Percentiles rank a stretch among this genome's conserved stretches.
Evolutionary conservation across 2,888 invertebrate species (phyloP).

Genomic region (Acanthosoma haemorrhoidale): DNA sequence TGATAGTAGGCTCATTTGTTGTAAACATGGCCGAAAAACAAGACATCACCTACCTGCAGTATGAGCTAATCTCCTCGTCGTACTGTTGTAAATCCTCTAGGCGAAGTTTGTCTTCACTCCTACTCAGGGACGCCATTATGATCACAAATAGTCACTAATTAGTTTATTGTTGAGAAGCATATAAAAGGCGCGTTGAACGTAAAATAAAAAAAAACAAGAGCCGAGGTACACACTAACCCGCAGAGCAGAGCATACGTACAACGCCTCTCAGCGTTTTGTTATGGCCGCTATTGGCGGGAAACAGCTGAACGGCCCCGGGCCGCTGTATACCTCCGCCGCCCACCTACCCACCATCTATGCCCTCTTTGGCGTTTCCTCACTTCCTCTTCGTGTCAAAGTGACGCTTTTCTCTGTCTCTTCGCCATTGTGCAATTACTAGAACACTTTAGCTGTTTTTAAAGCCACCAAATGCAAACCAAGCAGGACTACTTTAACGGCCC

Average conservation of each 20-base stretch:
- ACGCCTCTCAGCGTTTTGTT: slow-evolving; percentile 54
- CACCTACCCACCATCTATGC: background rate
- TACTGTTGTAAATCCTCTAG: slow-evolving; percentile 42
- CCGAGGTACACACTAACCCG: slow-evolving; percentile 31
- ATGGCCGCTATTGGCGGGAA: slow-evolving; percentile 64
- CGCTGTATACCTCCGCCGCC: slow-evolving; percentile 20
- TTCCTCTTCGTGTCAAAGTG: too few relatives aligned
- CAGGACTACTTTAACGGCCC: too few relatives aligned
- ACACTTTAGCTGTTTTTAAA: too few relatives aligned
- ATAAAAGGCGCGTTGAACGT: slow-evolving; percentile 36
- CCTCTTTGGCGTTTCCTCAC: background rate
- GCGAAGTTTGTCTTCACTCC: slow-evolving; percentile 42
- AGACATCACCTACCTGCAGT: slow-evolving; percentile 41
- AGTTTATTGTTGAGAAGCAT: slow-evolving; percentile 31
- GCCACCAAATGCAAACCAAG: too few relatives aligned
- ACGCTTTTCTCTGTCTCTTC: too few relatives aligned
- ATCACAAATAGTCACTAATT: slow-evolving; percentile 36
- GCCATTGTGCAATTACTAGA: too few relatives aligned
- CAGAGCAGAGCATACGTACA: slow-evolving; percentile 47
- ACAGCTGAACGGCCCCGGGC: slow-evolving; percentile 50
- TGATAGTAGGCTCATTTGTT: slow-evolving; percentile 26
- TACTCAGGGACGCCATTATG: slow-evolving; percentile 41
- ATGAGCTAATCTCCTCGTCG: slow-evolving; percentile 42
- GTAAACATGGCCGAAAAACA: slow-evolving; percentile 35
- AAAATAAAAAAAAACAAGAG: slow-evolving; percentile 35